Evolutionary conservation across 23 tunicate species (phyloP).

Genomic region (Trididemnum nubilum): DNA sequence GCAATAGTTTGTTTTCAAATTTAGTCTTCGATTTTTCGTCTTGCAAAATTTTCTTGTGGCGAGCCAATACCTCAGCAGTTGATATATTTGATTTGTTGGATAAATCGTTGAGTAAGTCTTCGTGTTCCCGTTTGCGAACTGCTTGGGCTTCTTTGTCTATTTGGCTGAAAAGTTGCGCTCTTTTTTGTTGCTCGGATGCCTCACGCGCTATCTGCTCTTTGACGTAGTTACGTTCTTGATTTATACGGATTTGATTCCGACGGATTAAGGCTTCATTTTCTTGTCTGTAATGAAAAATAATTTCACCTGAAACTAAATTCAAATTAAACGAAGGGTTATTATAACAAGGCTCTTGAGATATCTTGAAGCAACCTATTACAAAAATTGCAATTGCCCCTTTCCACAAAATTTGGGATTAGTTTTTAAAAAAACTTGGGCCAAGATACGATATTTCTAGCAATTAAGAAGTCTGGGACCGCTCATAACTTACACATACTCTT

Average conservation of each 20-base stretch:
- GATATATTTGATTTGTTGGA: slow-evolving; percentile 44
- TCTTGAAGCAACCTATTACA: too few relatives aligned
- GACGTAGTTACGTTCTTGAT: slow-evolving; percentile 60
- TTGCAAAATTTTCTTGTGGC: slow-evolving; percentile 31
- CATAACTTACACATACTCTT: too few relatives aligned
- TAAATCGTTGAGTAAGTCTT: slow-evolving; percentile 61
- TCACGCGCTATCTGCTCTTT: slow-evolving; percentile 54
- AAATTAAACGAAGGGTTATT: too few relatives aligned
- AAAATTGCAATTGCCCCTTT: too few relatives aligned
- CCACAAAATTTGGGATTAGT: too few relatives aligned
- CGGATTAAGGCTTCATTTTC: slow-evolving; percentile 79
- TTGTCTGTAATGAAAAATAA: slow-evolving; percentile 18
- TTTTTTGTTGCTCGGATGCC: slow-evolving; percentile 38
- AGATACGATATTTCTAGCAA: too few relatives aligned
- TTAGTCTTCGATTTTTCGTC: slow-evolving; percentile 13
- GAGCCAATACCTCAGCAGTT: slow-evolving; percentile 59
- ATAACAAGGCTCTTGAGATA: too few relatives aligned
- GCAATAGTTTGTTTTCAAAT: neutral
- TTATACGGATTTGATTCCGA: slow-evolving; percentile 54
- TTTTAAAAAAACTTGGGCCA: too few relatives aligned
- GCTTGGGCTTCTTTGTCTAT: slow-evolving; percentile 61
- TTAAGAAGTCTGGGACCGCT: too few relatives aligned
- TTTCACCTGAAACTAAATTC: too few relatives aligned
- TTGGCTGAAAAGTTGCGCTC: slow-evolving; percentile 35
- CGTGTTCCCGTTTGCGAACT: slow-evolving; percentile 41